Evolutionary conservation across 2,888 invertebrate genomes (phyloP), one percentile per base, ranked within the genome.

Genomic region (Pachycephus smyrnensis): DNA sequence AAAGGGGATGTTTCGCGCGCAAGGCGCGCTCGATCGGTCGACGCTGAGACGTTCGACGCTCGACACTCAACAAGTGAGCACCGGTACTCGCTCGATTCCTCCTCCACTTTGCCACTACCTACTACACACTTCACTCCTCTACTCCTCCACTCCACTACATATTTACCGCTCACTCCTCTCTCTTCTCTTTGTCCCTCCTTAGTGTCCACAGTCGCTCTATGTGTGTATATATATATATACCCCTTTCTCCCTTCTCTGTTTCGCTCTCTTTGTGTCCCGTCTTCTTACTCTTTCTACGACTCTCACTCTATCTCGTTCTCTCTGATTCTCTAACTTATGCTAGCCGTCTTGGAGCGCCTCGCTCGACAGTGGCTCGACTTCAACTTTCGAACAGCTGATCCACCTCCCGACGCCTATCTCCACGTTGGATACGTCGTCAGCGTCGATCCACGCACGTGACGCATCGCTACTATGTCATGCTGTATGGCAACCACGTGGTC

Each of bases 381-480:
- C 93, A 79, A 94, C 94, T 91, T 94, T 94, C 82, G 94, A 92
- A 80, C 94, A 91, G 87, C 94, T 94, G 85, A 92, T 92, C 77
- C 94, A 55, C 40, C 40, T 55, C 40, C 40, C 15, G 40, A 55
- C 40, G 40, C 23, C 40, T 55, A 55, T 23, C 40, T 55, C 9
- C 40, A 55, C 40, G 23, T 55, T 23, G 23, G 40, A 55, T 55
- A 55, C 40, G 40, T 55, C 23, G 40, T 23, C 40, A 55, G 40
- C 40, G 40, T 55, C 9, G 23, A 55, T 23, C 23, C 15, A 55
- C 40, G 40, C 40, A 55, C 40, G 23, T 55, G 40, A 55, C 40
- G 40, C 40, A 55, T 55, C 40, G 23, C 40, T 23, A 23, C 40
- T 55, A 55, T 55, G 40, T 55, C 23, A 55, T 55, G 23, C 40